A percentile compares a stretch with the other conserved stretches of the same genome.
These are phyloP conservation scores for Sinodicranocentrus sp. DNA, from an alignment of 2,888 invertebrate genomes.

Conservation along the genomic window DNA sequence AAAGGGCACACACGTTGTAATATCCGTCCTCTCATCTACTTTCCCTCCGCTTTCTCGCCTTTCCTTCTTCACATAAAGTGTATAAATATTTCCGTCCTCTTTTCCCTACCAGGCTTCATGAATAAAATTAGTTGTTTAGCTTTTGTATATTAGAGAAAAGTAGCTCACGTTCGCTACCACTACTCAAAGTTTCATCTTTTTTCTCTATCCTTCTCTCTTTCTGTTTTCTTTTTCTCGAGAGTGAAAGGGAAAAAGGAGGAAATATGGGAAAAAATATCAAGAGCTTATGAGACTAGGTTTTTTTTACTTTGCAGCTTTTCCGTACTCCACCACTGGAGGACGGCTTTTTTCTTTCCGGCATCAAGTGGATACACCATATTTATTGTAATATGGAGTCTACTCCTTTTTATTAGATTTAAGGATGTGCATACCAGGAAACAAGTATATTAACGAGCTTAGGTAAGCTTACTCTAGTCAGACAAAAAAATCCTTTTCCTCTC, in stretches of 20 bases:
- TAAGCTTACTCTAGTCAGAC: neutral
- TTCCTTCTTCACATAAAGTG: neutral
- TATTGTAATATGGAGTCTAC: conserved; percentile 7
- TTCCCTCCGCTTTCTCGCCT: conserved; percentile 38
- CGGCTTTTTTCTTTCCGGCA: conserved; percentile 1
- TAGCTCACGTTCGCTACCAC: conserved; percentile 33
- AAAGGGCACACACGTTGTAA: neutral
- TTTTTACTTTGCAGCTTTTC: neutral
- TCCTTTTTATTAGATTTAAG: conserved; percentile 54
- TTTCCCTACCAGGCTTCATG: conserved; percentile 44
- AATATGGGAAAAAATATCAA: conserved; percentile 36
- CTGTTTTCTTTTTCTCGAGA: too few species aligned
- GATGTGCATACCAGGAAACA: conserved; percentile 36
- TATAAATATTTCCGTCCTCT: conserved; percentile 4
- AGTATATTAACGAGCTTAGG: conserved; percentile 40
- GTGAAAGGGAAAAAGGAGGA: neutral
- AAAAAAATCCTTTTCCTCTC: neutral
- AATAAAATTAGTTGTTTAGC: conserved; percentile 63
- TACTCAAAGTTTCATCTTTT: neutral
- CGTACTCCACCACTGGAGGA: neutral
- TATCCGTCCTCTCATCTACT: neutral
- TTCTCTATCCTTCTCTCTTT: too few species aligned
- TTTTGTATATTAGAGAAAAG: conserved; percentile 36
- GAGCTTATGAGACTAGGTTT: conserved; percentile 11
- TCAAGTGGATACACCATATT: conserved; percentile 37